Evolutionary conservation across 2,113 vertebrate genomes (phyloP).

Genomic region (Piaya cayana): DNA sequence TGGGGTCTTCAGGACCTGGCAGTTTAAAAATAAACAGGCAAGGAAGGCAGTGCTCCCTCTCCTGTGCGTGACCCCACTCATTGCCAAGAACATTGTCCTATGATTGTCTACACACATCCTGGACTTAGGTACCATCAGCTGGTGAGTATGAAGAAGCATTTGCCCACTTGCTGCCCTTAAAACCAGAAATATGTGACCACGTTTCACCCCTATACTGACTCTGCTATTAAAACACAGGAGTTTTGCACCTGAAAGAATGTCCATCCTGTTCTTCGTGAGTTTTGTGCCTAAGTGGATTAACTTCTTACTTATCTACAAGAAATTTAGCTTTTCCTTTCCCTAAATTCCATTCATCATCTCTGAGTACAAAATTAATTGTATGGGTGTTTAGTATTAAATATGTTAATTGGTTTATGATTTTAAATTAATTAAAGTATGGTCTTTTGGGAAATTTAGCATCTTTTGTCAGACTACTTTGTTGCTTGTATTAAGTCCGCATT

Average conservation of each 20-base stretch:
- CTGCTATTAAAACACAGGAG: background rate
- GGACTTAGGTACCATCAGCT: no score
- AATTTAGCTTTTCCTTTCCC: background rate
- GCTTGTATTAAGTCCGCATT: background rate
- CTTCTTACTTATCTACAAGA: background rate
- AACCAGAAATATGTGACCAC: background rate
- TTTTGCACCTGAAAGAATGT: background rate
- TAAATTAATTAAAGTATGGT: constrained; percentile 20
- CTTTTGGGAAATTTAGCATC: constrained; percentile 34
- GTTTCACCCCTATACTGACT: background rate
- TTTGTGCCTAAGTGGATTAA: background rate
- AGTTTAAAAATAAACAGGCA: background rate
- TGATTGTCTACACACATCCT: background rate
- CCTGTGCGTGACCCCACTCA: background rate
- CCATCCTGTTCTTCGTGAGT: background rate
- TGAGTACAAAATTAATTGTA: constrained; percentile 2
- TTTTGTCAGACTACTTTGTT: background rate
- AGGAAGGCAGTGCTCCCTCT: background rate
- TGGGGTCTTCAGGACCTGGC: background rate
- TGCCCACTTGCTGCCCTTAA: background rate
- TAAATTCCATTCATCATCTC: background rate
- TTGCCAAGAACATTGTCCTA: background rate
- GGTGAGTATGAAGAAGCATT: background rate
- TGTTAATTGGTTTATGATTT: constrained; percentile 49
- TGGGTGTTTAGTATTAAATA: background rate